These are phyloP conservation scores for Nomada flava DNA, from an alignment of 2,888 invertebrate species.

Conservation along the genomic window DNA sequence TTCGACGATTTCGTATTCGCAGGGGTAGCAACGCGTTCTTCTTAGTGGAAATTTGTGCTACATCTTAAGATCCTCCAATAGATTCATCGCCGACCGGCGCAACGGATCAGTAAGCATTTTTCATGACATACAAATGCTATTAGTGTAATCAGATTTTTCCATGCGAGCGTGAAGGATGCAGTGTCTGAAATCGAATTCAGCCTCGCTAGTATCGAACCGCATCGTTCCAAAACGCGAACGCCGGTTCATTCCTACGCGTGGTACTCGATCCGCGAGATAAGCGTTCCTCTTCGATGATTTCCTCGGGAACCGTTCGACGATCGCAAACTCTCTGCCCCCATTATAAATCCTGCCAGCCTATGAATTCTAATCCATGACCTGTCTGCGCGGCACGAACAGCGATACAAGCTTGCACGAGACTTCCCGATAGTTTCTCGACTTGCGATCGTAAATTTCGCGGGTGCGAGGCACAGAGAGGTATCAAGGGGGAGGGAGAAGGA, in stretches of 20 bases:
- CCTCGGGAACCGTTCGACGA: background rate
- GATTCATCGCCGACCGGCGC: background rate
- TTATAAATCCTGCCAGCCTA: slow-evolving; percentile 1
- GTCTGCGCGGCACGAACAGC: background rate
- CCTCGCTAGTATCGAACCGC: background rate
- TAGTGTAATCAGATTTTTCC: slow-evolving; percentile 17
- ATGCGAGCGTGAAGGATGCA: background rate
- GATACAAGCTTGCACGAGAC: slow-evolving; percentile 6
- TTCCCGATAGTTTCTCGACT: slow-evolving; percentile 1
- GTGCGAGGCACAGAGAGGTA: too few species aligned
- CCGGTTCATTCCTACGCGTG: too few species aligned
- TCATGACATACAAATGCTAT: slow-evolving; percentile 21
- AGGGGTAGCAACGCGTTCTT: background rate
- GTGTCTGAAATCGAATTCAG: slow-evolving; percentile 26
- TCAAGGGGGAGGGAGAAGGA: background rate
- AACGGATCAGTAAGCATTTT: slow-evolving; percentile 4
- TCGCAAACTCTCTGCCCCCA: background rate
- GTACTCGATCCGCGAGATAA: background rate
- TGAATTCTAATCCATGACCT: slow-evolving; percentile 2
- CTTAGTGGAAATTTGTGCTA: background rate
- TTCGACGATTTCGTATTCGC: too few species aligned
- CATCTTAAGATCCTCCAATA: background rate
- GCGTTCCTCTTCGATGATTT: slow-evolving; percentile 5
- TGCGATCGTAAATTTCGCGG: slow-evolving; percentile 40
- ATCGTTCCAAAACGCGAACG: background rate